Evolutionary conservation across 2,113 vertebrate species (phyloP).

Genomic region (Bettongia penicillata): DNA sequence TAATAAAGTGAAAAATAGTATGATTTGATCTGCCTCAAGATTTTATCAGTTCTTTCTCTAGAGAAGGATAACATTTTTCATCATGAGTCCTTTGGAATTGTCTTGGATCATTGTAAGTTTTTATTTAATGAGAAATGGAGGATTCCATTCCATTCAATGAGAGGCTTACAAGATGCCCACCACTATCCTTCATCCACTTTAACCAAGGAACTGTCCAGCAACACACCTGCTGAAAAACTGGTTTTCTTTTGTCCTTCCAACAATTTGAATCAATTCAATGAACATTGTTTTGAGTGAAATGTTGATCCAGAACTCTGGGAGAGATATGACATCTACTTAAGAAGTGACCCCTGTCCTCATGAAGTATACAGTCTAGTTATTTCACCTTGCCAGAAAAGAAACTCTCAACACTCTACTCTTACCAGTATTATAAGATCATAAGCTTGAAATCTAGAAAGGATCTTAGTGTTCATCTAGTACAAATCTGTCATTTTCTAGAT

Average conservation of each 20-base stretch:
- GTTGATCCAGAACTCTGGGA: neutral
- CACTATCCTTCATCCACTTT: neutral
- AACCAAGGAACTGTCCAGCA: neutral
- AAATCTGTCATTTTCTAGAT: too few relatives aligned
- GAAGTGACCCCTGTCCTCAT: neutral
- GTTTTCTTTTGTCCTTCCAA: neutral
- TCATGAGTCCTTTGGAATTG: too few relatives aligned
- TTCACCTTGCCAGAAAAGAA: neutral
- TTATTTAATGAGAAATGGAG: neutral
- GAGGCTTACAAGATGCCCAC: neutral
- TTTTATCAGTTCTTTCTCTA: too few relatives aligned
- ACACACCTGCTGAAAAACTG: neutral
- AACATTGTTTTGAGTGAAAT: neutral
- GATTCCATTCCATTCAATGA: neutral
- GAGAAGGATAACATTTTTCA: too few relatives aligned
- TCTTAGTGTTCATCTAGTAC: neutral
- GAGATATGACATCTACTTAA: neutral
- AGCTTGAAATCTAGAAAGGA: neutral
- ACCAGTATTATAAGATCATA: neutral
- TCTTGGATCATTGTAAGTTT: neutral
- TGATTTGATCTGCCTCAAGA: too few relatives aligned
- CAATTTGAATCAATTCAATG: neutral
- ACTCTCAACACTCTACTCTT: neutral
- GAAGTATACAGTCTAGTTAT: neutral
- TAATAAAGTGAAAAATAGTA: too few relatives aligned